Conservation (phyloP, 2,888 invertebrate species). For the Timandra comae region DNA sequence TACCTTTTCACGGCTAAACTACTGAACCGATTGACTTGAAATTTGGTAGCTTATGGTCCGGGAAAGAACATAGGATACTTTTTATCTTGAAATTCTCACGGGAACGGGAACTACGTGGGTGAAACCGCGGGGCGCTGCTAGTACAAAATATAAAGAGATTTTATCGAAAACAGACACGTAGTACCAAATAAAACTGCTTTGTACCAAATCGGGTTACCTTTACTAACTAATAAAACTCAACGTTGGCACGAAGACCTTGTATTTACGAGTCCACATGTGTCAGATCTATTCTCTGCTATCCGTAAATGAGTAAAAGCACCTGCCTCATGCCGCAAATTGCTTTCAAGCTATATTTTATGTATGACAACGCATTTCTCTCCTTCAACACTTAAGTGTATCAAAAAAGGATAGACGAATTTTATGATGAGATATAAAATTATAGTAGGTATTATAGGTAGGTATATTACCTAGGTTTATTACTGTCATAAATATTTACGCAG, state of each 20-base stretch:
- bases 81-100: too few species aligned
- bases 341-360: conserved; percentile 33
- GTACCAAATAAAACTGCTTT: conserved; percentile 3
- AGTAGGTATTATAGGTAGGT: too few species aligned
- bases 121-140: too few species aligned
- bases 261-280: conserved; percentile 3
- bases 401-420: conserved; percentile 1
- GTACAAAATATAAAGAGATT: too few species aligned
- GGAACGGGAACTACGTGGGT: too few species aligned
- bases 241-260: neutral
- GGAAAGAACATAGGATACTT: too few species aligned
- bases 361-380: conserved; percentile 28
- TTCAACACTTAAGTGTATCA: conserved; percentile 2
- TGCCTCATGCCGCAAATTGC: conserved; percentile 22
- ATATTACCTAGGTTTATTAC: too few species aligned
- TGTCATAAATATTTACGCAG: too few species aligned
- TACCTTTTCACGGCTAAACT: too few species aligned
- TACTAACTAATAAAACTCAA: neutral
- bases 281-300: conserved; percentile 5
- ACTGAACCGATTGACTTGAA: too few species aligned
- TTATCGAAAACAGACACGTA: conserved; percentile 1
- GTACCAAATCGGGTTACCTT: neutral
- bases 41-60: too few species aligned
- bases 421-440: too few species aligned
- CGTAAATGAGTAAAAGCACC: conserved; percentile 23